Evolutionary conservation across 1,140 invertebrate species (phyloP), one percentile per base, ranked within the genome.

Genomic region (Papilio helenus): DNA sequence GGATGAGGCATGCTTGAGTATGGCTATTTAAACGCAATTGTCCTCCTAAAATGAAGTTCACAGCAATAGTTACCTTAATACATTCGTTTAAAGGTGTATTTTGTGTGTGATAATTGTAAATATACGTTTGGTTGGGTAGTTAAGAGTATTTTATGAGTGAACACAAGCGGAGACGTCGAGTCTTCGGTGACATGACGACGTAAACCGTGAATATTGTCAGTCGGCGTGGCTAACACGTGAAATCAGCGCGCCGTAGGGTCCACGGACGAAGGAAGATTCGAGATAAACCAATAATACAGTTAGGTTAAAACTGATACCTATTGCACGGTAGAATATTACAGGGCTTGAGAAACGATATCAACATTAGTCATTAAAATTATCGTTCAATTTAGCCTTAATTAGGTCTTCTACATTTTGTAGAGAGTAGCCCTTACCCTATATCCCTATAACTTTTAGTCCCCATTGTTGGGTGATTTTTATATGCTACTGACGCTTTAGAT

Each of bases 181-280:
- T 86, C 79, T 85, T 73, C 82, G 83, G 90, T 90, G 92, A 92
- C 91, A 92, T 85, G 83, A 82, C 81, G 83, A 83, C 81, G 85
- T 89, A 90, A 90, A 90, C 84, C 80, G 84, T 81, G 86, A 83
- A 84, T 90, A 93, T 93, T 94, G 91, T 92, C 92, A 94, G 92
- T 93, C 84, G 65, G 85, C 92, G 92, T 93, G 86, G 83, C 91
- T 92, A 93, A 94, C 85, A 83, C 88, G 92, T 92, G 91, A 94
- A 94, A 93, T 94, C 88, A 84, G 76, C 90, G 84, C 86, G 86
- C 89, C 85, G 88, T 91, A 87, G 85, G 91, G 89, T 91, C 90
- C 82, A 78, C 79, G 83, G 80, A 90, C 84, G 34, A 87, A 55
- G 78, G 84, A 84, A 80, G 76, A 49, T 20, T 78, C 44, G 79